Conservation (phyloP, 1,140 invertebrate genomes). For the Eumaeus atala region DNA sequence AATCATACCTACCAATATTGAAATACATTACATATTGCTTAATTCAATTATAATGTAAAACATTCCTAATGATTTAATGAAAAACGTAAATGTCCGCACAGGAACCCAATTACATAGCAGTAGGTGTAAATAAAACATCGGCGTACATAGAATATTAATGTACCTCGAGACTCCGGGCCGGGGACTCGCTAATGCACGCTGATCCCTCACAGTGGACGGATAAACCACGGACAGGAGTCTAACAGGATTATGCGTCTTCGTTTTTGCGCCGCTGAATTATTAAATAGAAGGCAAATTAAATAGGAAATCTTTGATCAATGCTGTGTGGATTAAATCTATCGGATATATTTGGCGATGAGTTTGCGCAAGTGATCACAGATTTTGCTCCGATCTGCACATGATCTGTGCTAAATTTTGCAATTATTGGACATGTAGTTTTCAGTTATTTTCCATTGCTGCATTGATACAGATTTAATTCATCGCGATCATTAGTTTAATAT, state of each 20-base stretch:
- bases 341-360: too few species aligned
- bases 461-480: too few species aligned
- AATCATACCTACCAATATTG: too few species aligned
- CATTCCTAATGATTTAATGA: too few species aligned
- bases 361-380: too few species aligned
- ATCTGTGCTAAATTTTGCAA: too few species aligned
- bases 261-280: conserved; percentile 32
- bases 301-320: conserved; percentile 29
- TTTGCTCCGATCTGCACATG: too few species aligned
- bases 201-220: conserved; percentile 27
- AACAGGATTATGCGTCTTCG: conserved; percentile 45
- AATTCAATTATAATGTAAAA: too few species aligned
- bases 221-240: conserved; percentile 32
- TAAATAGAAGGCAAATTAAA: conserved; percentile 32
- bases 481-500: too few species aligned
- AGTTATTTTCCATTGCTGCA: too few species aligned
- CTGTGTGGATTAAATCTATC: background rate
- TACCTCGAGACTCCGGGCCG: conserved; percentile 26
- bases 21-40: too few species aligned
- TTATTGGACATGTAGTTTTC: too few species aligned
- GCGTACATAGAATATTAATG: conserved; percentile 57
- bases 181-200: conserved; percentile 32
- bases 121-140: conserved; percentile 44
- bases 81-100: background rate
- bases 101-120: conserved; percentile 3